These are phyloP conservation scores for Cephalopterus ornatus DNA, from an alignment of 2,113 vertebrate species.

Conservation along the genomic window DNA sequence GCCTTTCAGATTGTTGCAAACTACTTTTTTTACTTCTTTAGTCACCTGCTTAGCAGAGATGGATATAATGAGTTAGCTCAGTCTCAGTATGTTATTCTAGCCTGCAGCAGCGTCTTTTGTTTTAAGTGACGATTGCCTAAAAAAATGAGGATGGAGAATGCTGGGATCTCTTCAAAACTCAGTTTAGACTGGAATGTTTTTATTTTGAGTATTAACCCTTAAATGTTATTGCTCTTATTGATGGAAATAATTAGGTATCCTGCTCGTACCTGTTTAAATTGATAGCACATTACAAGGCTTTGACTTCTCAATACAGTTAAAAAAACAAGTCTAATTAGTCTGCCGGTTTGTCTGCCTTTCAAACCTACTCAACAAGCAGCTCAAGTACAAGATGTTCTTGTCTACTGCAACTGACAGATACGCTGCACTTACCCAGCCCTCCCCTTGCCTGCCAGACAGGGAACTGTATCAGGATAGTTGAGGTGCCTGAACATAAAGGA, in stretches of 20 bases:
- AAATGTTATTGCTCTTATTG: neutral
- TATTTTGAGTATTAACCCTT: neutral
- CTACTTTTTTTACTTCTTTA: neutral
- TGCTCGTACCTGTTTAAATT: neutral
- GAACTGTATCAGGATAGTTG: neutral
- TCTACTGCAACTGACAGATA: slow-evolving; percentile 34
- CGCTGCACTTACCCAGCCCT: neutral
- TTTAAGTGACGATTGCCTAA: neutral
- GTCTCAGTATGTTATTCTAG: neutral
- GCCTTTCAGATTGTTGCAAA: neutral
- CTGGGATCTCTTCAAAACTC: neutral
- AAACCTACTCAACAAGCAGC: slow-evolving; percentile 39
- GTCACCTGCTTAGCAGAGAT: neutral
- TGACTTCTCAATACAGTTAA: neutral
- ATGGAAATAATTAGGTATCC: neutral
- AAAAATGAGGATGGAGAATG: neutral
- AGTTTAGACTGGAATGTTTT: neutral
- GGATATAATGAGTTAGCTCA: neutral
- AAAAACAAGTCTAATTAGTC: slow-evolving; percentile 25
- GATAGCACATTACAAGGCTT: neutral
- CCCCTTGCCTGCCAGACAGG: neutral
- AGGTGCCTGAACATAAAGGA: neutral
- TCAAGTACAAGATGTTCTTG: slow-evolving; percentile 61
- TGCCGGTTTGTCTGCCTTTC: slow-evolving; percentile 30
- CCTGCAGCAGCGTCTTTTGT: neutral